Evolutionary conservation across 2,113 vertebrate species (phyloP).

Genomic region (Pristiophorus japonicus): DNA sequence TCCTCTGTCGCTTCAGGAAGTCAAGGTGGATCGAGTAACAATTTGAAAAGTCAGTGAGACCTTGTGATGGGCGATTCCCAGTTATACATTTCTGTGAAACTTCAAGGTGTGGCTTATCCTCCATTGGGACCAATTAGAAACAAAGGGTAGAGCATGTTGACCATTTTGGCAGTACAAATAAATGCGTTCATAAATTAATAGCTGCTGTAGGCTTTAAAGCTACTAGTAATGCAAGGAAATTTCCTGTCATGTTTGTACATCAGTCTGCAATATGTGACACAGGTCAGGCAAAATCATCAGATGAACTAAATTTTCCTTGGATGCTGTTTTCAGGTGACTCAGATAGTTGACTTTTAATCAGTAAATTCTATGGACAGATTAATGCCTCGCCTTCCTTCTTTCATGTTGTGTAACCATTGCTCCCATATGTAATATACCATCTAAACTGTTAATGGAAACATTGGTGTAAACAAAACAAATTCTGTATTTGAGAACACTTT

Average conservation of each 20-base stretch:
- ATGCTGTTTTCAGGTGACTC: background rate
- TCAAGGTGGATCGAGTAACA: no score
- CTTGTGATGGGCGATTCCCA: no score
- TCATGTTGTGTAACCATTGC: background rate
- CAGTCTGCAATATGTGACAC: background rate
- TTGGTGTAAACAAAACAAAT: slow-evolving; percentile 1
- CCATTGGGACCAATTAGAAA: no score
- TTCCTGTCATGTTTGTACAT: background rate
- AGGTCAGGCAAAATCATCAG: background rate
- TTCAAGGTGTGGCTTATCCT: no score
- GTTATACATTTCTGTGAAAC: no score
- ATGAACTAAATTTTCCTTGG: background rate
- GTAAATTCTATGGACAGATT: background rate
- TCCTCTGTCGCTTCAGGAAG: no score
- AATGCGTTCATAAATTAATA: slow-evolving; percentile 13
- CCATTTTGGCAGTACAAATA: no score
- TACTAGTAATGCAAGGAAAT: background rate
- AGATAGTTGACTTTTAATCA: background rate
- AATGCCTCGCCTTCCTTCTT: background rate
- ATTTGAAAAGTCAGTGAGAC: no score
- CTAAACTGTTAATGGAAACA: background rate
- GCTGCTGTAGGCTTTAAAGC: no score
- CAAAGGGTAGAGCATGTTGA: no score
- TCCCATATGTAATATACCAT: background rate
- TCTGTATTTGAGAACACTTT: background rate